A percentile compares a stretch with the other conserved stretches of the same genome.
phyloP scores from a whole-genome alignment of 2,888 invertebrate genomes.

The Tribolium freemani region DNA sequence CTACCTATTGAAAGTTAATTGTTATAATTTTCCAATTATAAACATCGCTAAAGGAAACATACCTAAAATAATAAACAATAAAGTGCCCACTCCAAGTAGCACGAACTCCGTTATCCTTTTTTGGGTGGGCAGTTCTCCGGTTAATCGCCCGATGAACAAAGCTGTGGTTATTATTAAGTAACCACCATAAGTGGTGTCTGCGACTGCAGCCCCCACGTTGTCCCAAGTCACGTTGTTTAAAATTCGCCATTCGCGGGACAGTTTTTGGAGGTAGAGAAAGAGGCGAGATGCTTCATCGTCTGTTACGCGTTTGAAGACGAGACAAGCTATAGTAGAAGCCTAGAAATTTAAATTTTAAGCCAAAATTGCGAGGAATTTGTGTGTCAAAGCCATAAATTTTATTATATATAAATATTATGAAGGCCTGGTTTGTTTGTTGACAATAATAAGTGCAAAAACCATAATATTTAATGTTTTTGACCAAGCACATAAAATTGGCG shows the following conservation, averaged over 20 bases:
- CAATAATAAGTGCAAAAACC: too few species aligned
- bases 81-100: constrained; percentile 78
- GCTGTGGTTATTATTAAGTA: constrained; percentile 81
- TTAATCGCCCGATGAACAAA: constrained; percentile 75
- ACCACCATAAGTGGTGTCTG: constrained; percentile 77
- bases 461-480: too few species aligned
- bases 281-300: constrained; percentile 80
- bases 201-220: constrained; percentile 77
- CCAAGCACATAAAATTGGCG: too few species aligned
- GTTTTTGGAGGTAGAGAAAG: constrained; percentile 78
- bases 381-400: too few species aligned
- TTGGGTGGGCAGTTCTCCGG: constrained; percentile 76
- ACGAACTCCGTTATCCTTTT: constrained; percentile 77
- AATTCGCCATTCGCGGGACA: constrained; percentile 82
- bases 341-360: constrained; percentile 61
- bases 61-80: constrained; percentile 79
- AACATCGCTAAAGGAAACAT: constrained; percentile 50
- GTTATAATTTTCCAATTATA: background rate
- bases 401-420: too few species aligned
- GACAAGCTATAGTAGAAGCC: constrained; percentile 78
- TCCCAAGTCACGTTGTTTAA: constrained; percentile 83
- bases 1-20: constrained; percentile 70
- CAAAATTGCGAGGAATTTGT: too few species aligned
- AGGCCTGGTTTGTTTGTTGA: too few species aligned
- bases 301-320: constrained; percentile 79